These are phyloP conservation scores for Dryas iulia DNA, from an alignment of 1,140 invertebrate species.

Conservation along the genomic window DNA sequence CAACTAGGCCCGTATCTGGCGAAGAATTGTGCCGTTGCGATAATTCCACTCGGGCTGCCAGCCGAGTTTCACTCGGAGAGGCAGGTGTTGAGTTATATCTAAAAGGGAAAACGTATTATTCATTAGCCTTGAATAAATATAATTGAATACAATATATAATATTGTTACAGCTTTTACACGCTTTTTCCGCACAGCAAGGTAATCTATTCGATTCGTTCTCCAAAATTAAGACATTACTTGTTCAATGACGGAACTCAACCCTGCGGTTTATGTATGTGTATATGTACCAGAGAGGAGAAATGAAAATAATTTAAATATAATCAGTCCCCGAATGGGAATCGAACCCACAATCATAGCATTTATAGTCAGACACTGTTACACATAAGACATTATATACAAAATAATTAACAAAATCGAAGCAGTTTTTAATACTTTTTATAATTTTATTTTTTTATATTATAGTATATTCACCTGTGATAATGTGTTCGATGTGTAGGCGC, in stretches of 20 bases:
- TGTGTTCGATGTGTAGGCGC: constrained; percentile 69
- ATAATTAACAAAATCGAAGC: too few relatives aligned
- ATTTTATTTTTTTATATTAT: neutral
- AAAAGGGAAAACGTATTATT: constrained; percentile 13
- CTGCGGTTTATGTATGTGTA: too few relatives aligned
- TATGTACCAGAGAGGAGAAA: neutral
- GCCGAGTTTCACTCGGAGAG: constrained; percentile 69
- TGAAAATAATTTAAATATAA: too few relatives aligned
- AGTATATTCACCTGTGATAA: constrained; percentile 55
- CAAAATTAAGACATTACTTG: too few relatives aligned
- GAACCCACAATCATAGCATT: neutral
- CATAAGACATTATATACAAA: too few relatives aligned
- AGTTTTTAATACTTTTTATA: too few relatives aligned
- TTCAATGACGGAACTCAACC: too few relatives aligned
- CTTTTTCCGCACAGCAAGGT: too few relatives aligned
- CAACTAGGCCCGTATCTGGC: constrained; percentile 66
- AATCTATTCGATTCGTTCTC: too few relatives aligned
- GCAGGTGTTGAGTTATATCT: constrained; percentile 79
- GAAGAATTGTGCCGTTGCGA: constrained; percentile 76
- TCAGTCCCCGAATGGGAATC: too few relatives aligned
- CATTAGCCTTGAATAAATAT: neutral
- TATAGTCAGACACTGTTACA: neutral
- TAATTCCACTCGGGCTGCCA: constrained; percentile 61
- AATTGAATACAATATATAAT: neutral
- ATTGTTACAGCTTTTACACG: too few relatives aligned